These are phyloP conservation scores for Pedionomus torquatus DNA, from an alignment of 2,113 vertebrate genomes.

Conservation along the genomic window DNA sequence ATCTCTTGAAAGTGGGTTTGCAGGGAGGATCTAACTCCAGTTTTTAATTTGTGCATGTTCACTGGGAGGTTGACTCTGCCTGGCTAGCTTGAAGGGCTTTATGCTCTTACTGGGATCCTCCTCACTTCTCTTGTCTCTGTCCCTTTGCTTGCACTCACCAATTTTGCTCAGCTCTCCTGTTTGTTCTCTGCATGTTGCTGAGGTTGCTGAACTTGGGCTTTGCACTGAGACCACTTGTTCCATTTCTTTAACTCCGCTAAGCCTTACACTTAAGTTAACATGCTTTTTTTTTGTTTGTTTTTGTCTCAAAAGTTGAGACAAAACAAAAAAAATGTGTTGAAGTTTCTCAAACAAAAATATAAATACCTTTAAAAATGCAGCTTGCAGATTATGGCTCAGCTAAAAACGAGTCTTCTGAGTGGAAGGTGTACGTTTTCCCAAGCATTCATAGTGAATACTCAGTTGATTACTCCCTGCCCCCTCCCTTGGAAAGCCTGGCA, in stretches of 20 bases:
- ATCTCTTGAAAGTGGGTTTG: not conserved
- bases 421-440: not conserved
- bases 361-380: not conserved
- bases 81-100: not conserved
- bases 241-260: not conserved
- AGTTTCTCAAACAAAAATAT: not conserved
- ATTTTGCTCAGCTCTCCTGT: not conserved
- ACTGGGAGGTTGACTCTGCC: not conserved
- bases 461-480: not conserved
- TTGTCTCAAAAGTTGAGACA: not conserved
- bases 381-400: not conserved
- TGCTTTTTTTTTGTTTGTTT: not conserved
- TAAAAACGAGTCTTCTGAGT: not conserved
- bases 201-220: not conserved
- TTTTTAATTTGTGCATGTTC: accelerated
- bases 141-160: not conserved
- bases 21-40: not conserved
- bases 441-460: not conserved
- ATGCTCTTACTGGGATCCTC: not conserved
- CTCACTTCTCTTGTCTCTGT: not conserved
- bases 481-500: not conserved
- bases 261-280: not conserved
- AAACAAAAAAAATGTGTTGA: too few relatives aligned
- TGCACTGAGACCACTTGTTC: not conserved
- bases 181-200: not conserved